phyloP scores from a whole-genome alignment of 2,113 vertebrate species.

The Hepsetus odoe region DNA sequence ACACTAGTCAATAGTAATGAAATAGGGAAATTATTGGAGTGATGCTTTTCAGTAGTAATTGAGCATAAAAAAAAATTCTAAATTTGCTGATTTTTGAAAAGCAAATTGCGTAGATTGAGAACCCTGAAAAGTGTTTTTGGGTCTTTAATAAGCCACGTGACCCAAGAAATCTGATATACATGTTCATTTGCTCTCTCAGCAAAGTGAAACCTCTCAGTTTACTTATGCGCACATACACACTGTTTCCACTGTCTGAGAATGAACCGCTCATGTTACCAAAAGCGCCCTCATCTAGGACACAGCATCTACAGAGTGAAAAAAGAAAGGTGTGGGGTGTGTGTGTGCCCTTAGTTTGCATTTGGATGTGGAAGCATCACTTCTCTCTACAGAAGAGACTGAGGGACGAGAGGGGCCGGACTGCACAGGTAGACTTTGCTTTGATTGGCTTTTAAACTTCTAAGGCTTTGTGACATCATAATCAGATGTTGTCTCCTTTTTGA shows the following conservation, averaged over 20 bases:
- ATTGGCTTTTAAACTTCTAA: constrained; percentile 15
- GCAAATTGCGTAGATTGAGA: not conserved
- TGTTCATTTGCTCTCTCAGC: constrained; percentile 1
- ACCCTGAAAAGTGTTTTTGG: not conserved
- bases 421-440: constrained; percentile 23
- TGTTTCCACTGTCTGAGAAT: constrained; percentile 31
- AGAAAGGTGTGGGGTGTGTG: constrained; percentile 20
- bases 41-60: too few relatives aligned
- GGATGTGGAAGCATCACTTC: constrained; percentile 45
- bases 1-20: too few relatives aligned
- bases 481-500: not conserved
- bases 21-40: too few relatives aligned
- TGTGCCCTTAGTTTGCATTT: not conserved
- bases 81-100: too few relatives aligned
- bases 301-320: not conserved
- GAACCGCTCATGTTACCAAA: constrained; percentile 57
- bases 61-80: too few relatives aligned
- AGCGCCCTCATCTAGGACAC: constrained; percentile 39
- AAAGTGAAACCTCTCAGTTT: constrained; percentile 9
- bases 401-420: constrained; percentile 23
- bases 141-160: constrained; percentile 19
- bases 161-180: constrained; percentile 17
- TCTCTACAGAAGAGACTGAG: constrained; percentile 40
- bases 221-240: constrained; percentile 19
- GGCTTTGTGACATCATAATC: not conserved